These are phyloP conservation scores for Pantelozetes paolii DNA, from an alignment of 2,888 invertebrate species.

Conservation along the genomic window DNA sequence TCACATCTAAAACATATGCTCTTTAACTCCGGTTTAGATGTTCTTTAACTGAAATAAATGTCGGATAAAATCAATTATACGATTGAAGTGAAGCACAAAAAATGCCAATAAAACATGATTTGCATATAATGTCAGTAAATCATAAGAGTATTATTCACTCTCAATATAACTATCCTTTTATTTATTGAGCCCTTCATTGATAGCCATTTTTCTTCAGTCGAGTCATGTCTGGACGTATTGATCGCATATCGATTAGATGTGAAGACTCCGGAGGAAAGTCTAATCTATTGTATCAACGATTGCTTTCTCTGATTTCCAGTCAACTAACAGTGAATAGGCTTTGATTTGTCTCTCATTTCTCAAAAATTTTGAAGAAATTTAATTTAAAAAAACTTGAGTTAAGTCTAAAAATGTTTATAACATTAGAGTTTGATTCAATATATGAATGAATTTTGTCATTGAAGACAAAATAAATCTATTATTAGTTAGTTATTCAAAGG, in stretches of 20 bases:
- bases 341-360: not conserved
- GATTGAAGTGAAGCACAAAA: not conserved
- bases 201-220: not conserved
- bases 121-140: not conserved
- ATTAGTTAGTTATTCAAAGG: no score
- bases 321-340: not conserved
- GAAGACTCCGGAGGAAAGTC: not conserved
- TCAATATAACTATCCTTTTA: not conserved
- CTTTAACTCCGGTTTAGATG: not conserved
- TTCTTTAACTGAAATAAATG: not conserved
- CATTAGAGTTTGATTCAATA: no score
- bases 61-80: conserved; percentile 23
- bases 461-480: no score
- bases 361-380: no score
- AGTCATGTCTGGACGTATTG: conserved; percentile 30
- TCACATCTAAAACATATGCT: conserved; percentile 1
- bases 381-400: no score
- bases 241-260: conserved; percentile 22
- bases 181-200: conserved; percentile 20
- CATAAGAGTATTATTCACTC: not conserved
- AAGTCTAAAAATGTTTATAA: no score
- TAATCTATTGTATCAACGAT: conserved; percentile 2
- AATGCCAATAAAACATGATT: conserved; percentile 17
- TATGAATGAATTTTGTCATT: no score
- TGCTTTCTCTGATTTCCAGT: conserved; percentile 5